Evolutionary conservation across 2,888 invertebrate species (phyloP).

Genomic region (Ophioninae sp.): DNA sequence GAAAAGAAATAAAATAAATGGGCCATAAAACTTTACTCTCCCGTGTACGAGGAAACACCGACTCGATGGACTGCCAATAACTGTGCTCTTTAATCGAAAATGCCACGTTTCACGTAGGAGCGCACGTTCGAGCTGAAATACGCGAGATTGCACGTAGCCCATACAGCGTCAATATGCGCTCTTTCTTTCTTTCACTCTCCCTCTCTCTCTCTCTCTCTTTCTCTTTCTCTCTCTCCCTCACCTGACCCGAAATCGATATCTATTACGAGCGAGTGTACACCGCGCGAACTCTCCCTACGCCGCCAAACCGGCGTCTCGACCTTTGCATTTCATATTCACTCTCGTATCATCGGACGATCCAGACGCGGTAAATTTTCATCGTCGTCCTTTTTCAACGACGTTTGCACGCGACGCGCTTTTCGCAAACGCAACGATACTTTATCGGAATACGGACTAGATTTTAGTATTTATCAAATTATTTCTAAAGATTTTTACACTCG

Average conservation of each 20-base stretch:
- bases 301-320: conserved; percentile 61
- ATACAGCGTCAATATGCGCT: not conserved
- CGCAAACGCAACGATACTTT: not conserved
- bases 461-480: no score
- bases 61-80: conserved; percentile 22
- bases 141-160: conserved; percentile 9
- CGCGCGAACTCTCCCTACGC: conserved; percentile 29
- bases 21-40: not conserved
- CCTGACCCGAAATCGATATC: conserved; percentile 62
- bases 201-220: not conserved
- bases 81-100: conserved; percentile 14
- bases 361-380: conserved; percentile 51
- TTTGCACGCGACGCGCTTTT: conserved; percentile 20
- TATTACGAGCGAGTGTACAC: conserved; percentile 41
- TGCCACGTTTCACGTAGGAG: conserved; percentile 9
- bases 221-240: conserved; percentile 36
- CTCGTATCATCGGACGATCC: conserved; percentile 16
- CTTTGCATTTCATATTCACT: conserved; percentile 58
- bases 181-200: not conserved
- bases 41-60: not conserved
- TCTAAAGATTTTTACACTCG: no score
- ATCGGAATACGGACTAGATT: not conserved
- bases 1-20: no score
- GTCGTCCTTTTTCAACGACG: conserved; percentile 12
- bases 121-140: conserved; percentile 11